Evolutionary conservation across 2,888 invertebrate genomes (phyloP), one percentile per base, ranked within the genome.

Genomic region (Cephus spinipes): DNA sequence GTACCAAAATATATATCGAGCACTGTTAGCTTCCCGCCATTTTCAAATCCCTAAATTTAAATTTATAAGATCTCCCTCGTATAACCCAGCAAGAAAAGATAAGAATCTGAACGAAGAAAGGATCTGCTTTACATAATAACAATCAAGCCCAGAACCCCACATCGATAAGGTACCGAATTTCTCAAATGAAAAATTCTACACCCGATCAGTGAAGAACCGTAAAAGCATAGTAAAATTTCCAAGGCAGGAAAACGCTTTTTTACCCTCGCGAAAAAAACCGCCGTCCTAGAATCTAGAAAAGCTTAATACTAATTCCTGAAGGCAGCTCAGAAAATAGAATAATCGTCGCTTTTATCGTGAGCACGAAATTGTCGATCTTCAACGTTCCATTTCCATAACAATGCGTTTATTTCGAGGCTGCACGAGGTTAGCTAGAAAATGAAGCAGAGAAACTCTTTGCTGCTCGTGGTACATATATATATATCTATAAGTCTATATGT

Each of bases 301-400:
- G 9, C 55, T 55, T 55, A 23, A 23, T 23, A 55, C 1, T 55
- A 55, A 55, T 55, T 55, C 55, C 23, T 55, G 15, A 55, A 23
- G 55, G 55, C 9, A 55, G 55, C 23, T 23, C 55, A 55, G 55
- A 55, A 55, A 55, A 55, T 55, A 55, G 55, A 55, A 55, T 23
- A 55, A 55, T 55, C 55, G 55, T 55, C 55, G 55, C 23, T 23
- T 71, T 71, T 33, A 71, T 33, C 31, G 71, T 4, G 31, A 12
- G 71, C 71, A 71, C 71, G 31, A 31, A 32, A 33, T 32, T 71
- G 12, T 12, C 71, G 71, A 71, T 71, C 71, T 71, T 71, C 23
- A 33, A 31, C 40, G 78, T 68, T 75, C 36, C 31, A 76, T 78
- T 78, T 78, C 78, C 77, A 71, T 77, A 77, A 77, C 77, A 78